phyloP scores from a whole-genome alignment of 2,888 invertebrate species.

The Acrocyrtus sp. region DNA sequence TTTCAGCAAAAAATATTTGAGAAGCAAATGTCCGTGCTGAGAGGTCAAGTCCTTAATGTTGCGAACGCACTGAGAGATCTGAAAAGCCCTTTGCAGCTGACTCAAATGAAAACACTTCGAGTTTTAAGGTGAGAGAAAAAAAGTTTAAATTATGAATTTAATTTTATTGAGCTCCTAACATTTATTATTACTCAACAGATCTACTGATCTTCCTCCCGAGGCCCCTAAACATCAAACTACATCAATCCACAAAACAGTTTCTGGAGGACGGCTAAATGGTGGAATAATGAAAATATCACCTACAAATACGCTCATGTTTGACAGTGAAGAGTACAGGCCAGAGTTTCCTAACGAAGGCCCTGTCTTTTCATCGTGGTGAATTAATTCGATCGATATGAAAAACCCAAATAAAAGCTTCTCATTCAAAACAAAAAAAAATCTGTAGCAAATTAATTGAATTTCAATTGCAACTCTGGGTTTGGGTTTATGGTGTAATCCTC shows the following conservation, averaged over 20 bases:
- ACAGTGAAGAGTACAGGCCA: conserved; percentile 88
- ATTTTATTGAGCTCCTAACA: no score
- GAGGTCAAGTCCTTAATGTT: conserved; percentile 98
- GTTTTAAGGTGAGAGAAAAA: conserved; percentile 83
- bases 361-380: conserved; percentile 98
- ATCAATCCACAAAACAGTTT: not conserved
- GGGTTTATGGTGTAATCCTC: no score
- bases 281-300: conserved; percentile 21
- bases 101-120: conserved; percentile 98
- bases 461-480: no score
- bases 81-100: conserved; percentile 96
- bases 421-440: no score
- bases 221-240: conserved; percentile 5
- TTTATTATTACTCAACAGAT: no score
- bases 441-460: no score
- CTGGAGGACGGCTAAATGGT: not conserved
- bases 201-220: conserved; percentile 37
- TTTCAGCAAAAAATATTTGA: conserved; percentile 96
- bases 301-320: conserved; percentile 75
- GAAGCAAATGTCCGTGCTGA: conserved; percentile 99
- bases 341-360: conserved; percentile 98
- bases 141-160: no score
- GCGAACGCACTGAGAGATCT: conserved; percentile 97
- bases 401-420: no score
- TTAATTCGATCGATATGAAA: no score